phyloP scores from a whole-genome alignment of 2,888 invertebrate genomes.

The Lathronympha strigana region DNA sequence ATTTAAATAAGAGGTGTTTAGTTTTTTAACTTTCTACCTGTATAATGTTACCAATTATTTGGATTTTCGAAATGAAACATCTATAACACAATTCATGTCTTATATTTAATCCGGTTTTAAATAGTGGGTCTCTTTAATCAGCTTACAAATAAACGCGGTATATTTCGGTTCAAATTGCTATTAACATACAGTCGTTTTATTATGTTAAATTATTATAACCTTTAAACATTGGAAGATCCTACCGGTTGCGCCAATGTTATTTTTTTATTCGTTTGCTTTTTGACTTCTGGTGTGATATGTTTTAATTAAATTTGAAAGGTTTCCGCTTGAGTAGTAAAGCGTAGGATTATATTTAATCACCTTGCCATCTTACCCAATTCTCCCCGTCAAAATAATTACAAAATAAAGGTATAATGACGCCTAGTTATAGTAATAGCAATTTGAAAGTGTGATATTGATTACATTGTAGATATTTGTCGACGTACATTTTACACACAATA shows the following conservation, averaged over 20 bases:
- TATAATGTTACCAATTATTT: neutral
- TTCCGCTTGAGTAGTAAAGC: neutral
- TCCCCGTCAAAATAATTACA: no score
- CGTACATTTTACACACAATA: slow-evolving; percentile 32
- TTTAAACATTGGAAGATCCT: neutral
- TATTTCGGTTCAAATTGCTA: slow-evolving; percentile 36
- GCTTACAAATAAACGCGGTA: slow-evolving; percentile 31
- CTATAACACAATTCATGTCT: slow-evolving; percentile 4
- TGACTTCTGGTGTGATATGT: no score
- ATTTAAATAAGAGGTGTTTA: no score
- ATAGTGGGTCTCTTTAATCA: slow-evolving; percentile 21
- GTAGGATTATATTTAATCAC: no score
- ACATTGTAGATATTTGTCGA: slow-evolving; percentile 17
- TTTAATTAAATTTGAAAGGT: neutral
- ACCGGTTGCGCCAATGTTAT: neutral
- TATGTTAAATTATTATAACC: neutral
- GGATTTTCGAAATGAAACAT: slow-evolving; percentile 18
- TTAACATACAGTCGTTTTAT: neutral
- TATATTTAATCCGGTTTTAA: slow-evolving; percentile 24
- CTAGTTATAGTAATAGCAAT: slow-evolving; percentile 30
- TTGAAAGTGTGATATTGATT: slow-evolving; percentile 22
- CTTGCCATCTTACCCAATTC: no score
- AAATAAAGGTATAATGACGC: no score
- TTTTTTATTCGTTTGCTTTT: neutral
- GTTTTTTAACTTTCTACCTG: neutral